A percentile compares a stretch with the other conserved stretches of the same genome.
These are phyloP conservation scores for Pinna nobilis DNA, from an alignment of 1,140 invertebrate species.

Conservation along the genomic window DNA sequence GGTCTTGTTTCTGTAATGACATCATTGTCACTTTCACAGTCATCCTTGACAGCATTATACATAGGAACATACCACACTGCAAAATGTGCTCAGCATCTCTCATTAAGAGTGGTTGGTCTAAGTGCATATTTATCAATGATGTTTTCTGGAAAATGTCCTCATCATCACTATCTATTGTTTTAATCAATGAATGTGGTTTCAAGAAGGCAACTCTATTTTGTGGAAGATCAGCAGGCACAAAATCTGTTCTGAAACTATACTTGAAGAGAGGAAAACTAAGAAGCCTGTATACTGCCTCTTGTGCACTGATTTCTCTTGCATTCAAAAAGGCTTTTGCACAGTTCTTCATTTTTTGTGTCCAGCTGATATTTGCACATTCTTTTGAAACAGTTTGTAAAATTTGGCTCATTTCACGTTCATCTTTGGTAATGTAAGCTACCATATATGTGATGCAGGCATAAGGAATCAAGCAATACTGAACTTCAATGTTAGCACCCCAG, in stretches of 20 bases:
- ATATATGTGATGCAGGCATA: conserved; percentile 47
- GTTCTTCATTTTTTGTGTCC: conserved; percentile 10
- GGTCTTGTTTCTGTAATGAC: not conserved
- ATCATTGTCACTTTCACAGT: not conserved
- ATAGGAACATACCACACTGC: conserved; percentile 14
- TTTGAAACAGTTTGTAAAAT: conserved; percentile 26
- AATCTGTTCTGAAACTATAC: conserved; percentile 26
- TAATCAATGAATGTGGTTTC: conserved; percentile 14
- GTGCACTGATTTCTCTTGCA: conserved; percentile 44
- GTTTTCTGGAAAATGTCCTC: conserved; percentile 17
- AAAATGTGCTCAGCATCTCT: conserved; percentile 32
- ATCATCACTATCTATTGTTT: conserved; percentile 32
- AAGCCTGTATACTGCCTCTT: conserved; percentile 47
- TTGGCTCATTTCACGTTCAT: conserved; percentile 36
- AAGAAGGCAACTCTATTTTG: conserved; percentile 22
- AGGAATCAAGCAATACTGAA: conserved; percentile 36
- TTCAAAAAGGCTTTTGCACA: conserved; percentile 38
- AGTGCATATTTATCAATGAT: conserved; percentile 38
- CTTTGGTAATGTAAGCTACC: conserved; percentile 41
- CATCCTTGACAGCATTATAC: not conserved
- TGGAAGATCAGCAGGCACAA: conserved; percentile 35
- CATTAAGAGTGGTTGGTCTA: conserved; percentile 18
- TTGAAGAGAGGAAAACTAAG: conserved; percentile 43
- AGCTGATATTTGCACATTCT: not conserved
- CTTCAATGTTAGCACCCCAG: conserved; percentile 44